A percentile compares a stretch with the other conserved stretches of the same genome.
Evolutionary conservation across 2,888 invertebrate species (phyloP).

Genomic region (Andrena bicolor): DNA sequence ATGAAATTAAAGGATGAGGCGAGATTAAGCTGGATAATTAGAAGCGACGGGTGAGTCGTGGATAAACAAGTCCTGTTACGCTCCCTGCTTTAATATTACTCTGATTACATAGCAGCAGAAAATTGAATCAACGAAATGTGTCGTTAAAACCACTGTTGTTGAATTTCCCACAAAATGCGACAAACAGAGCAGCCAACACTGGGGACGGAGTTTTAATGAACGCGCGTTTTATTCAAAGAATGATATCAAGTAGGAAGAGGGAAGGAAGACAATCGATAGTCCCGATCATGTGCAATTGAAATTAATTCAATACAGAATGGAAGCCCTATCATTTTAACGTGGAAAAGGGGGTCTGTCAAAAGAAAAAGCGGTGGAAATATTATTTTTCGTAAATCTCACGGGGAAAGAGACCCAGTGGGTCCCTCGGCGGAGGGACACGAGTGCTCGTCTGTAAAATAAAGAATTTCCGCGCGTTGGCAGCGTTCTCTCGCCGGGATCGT

Average conservation of each 20-base stretch:
- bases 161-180: background rate
- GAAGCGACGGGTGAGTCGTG: background rate
- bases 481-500: slow-evolving; percentile 40
- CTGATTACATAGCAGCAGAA: background rate
- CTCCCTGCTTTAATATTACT: background rate
- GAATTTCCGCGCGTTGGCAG: slow-evolving; percentile 17
- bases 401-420: background rate
- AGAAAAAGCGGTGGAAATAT: background rate
- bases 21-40: slow-evolving; percentile 10
- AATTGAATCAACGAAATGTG: background rate
- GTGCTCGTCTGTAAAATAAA: slow-evolving; percentile 9
- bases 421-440: background rate
- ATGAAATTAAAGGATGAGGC: slow-evolving; percentile 2
- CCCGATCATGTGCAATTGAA: background rate
- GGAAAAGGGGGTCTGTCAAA: background rate
- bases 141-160: background rate
- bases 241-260: background rate
- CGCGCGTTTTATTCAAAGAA: background rate
- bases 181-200: background rate
- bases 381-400: slow-evolving; percentile 15
- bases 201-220: background rate
- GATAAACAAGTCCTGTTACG: background rate
- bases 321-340: background rate
- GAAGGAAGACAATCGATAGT: background rate
- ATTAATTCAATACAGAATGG: slow-evolving; percentile 5